Conservation (phyloP, 2,113 vertebrate genomes). For the Bubo blakistoni region DNA sequence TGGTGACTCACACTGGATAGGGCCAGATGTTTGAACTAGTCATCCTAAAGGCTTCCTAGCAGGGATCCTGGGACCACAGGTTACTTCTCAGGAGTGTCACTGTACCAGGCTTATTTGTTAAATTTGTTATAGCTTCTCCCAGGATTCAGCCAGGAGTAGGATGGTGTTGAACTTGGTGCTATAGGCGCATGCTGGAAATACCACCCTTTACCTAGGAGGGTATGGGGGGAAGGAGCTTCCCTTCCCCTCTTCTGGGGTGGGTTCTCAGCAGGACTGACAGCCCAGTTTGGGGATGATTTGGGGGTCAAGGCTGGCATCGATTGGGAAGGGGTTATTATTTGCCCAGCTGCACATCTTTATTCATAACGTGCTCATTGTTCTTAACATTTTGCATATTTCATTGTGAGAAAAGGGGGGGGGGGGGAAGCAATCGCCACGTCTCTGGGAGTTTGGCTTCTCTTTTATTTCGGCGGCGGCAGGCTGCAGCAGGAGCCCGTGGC, state of each 20-base stretch:
- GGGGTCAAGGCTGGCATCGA: slow-evolving; percentile 29
- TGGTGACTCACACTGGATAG: accelerated
- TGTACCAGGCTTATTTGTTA: not conserved
- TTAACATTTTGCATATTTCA: slow-evolving; percentile 37
- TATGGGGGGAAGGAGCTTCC: not conserved
- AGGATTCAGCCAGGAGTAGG: not conserved
- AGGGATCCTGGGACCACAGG: not conserved
- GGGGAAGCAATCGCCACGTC: not conserved
- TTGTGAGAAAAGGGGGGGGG: not conserved
- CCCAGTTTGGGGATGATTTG: not conserved
- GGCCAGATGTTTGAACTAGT: not conserved
- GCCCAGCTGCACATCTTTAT: slow-evolving; percentile 59
- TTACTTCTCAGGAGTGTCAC: accelerated
- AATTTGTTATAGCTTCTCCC: not conserved
- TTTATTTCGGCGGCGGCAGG: not conserved
- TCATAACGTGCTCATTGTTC: slow-evolving; percentile 15
- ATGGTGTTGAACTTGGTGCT: not conserved
- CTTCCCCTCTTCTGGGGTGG: not conserved
- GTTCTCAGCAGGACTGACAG: not conserved
- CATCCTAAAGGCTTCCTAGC: not conserved
- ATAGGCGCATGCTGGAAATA: accelerated
- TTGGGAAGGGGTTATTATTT: slow-evolving; percentile 14
- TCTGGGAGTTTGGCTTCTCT: not conserved
- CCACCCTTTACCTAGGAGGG: not conserved
- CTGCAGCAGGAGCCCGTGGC: slow-evolving; percentile 17